Conservation (phyloP, 2,113 vertebrate species). For the Collichthys lucidus region DNA sequence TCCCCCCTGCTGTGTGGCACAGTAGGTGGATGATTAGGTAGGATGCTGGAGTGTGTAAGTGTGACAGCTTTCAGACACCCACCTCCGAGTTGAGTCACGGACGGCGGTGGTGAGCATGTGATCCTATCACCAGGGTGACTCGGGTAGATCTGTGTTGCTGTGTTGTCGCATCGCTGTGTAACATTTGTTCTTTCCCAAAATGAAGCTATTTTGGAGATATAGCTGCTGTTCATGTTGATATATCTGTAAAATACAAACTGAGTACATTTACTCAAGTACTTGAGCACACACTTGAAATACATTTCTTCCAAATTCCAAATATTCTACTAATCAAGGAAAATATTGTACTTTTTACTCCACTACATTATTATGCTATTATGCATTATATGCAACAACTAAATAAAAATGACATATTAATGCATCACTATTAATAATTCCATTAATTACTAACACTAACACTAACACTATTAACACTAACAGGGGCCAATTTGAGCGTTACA, state of each 20-base stretch:
- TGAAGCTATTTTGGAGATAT: constrained; percentile 26
- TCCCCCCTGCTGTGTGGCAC: constrained; percentile 71
- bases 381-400: no score
- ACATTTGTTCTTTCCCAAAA: constrained; percentile 52
- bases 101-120: constrained; percentile 75
- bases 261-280: not conserved
- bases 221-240: not conserved
- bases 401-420: no score
- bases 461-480: not conserved
- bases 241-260: not conserved
- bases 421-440: not conserved
- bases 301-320: not conserved
- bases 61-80: constrained; percentile 82
- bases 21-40: constrained; percentile 83
- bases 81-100: constrained; percentile 81
- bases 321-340: no score
- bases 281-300: not conserved
- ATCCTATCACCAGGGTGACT: constrained; percentile 83
- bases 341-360: not conserved
- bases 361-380: no score
- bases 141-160: constrained; percentile 73
- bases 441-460: no score
- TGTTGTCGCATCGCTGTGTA: constrained; percentile 56
- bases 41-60: constrained; percentile 80
- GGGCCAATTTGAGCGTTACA: not conserved